Evolutionary conservation across 2,797 vertebrate genomes (phyloP).

Genomic region (Danio tinwini): DNA sequence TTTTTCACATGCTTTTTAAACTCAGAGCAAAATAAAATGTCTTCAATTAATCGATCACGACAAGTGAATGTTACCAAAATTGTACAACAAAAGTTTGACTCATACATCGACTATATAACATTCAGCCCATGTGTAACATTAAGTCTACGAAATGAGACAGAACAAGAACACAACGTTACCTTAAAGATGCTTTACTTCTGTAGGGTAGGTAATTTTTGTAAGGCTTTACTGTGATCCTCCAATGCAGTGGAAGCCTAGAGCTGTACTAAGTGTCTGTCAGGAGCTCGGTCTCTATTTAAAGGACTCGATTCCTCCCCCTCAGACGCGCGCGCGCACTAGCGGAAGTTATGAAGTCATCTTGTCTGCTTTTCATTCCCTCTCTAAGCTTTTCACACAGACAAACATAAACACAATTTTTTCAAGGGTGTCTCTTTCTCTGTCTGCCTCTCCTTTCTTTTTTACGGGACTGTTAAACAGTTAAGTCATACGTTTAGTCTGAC

Average conservation of each 20-base stretch:
- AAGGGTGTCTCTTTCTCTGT: neutral
- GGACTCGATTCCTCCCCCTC: conserved; percentile 48
- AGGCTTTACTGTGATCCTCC: conserved; percentile 6
- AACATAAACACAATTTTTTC: conserved; percentile 24
- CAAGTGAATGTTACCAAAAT: neutral
- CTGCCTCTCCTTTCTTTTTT: neutral
- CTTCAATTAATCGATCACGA: neutral
- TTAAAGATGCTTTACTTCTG: conserved; percentile 16
- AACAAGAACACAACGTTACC: conserved; percentile 34
- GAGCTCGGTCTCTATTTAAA: conserved; percentile 66
- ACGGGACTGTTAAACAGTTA: conserved; percentile 1
- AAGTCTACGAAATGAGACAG: neutral
- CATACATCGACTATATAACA: neutral
- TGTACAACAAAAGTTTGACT: neutral
- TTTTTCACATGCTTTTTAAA: neutral
- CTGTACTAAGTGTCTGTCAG: conserved; percentile 46
- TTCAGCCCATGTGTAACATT: neutral
- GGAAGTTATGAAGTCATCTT: conserved; percentile 68
- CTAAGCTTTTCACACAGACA: conserved; percentile 33
- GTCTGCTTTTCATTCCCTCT: conserved; percentile 56
- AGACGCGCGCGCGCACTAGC: conserved; percentile 8
- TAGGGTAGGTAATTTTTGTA: too few species aligned
- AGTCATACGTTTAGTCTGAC: conserved; percentile 33
- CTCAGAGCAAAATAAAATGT: neutral
- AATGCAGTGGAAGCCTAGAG: conserved; percentile 34